These are phyloP conservation scores for Poeciliopsis paucimaculata DNA, from an alignment of 2,797 vertebrate genomes.

Conservation along the genomic window DNA sequence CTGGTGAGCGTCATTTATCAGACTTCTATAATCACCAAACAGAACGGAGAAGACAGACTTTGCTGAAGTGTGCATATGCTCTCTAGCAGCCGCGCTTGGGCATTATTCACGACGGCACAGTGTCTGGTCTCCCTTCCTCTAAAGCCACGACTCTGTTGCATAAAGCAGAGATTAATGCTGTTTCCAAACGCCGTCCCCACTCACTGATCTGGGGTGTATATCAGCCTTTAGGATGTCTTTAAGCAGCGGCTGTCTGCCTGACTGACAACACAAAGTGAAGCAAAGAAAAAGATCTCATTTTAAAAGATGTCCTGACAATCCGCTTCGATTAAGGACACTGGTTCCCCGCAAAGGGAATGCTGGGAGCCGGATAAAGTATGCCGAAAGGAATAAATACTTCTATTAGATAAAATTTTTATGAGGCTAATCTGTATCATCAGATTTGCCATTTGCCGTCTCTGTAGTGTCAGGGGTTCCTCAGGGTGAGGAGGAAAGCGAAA, in stretches of 20 bases:
- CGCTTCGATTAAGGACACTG: constrained; percentile 30
- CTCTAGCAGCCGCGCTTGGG: constrained; percentile 16
- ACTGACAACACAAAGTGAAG: constrained; percentile 45
- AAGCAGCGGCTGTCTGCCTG: constrained; percentile 41
- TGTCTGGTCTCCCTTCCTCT: constrained; percentile 14
- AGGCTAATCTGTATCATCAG: constrained; percentile 9
- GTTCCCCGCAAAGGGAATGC: neutral
- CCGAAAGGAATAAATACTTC: constrained; percentile 1
- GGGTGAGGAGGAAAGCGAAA: neutral
- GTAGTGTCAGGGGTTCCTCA: neutral
- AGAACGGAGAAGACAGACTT: constrained; percentile 29
- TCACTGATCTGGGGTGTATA: constrained; percentile 20
- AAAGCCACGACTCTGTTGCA: constrained; percentile 21
- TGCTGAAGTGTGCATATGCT: constrained; percentile 5
- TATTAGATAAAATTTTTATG: constrained; percentile 11
- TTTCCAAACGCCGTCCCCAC: constrained; percentile 20
- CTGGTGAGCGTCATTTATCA: constrained; percentile 56
- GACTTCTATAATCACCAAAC: constrained; percentile 44
- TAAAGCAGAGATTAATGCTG: constrained; percentile 35
- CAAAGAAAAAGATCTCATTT: constrained; percentile 10
- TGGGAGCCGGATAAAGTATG: constrained; percentile 11
- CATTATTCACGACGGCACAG: constrained; percentile 28
- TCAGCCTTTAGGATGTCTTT: constrained; percentile 44
- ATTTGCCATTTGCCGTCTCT: neutral
- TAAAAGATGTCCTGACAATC: constrained; percentile 23